Evolutionary conservation across 2,797 vertebrate genomes (phyloP).

Genomic region (Macropus fuliginosus): DNA sequence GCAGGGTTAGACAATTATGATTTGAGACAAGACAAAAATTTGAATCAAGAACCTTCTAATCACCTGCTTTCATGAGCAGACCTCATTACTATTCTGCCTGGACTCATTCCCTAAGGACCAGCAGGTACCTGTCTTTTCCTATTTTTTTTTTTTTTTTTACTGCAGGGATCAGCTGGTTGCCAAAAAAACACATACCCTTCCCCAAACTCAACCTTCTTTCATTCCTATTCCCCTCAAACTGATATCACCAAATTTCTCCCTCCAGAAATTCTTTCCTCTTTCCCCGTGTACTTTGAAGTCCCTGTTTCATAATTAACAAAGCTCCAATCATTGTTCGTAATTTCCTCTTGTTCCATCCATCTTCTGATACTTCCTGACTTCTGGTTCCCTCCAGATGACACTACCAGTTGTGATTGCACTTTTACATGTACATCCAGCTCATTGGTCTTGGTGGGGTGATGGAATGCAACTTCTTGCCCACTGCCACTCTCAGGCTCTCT

Average conservation of each 20-base stretch:
- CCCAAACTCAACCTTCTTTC: not conserved
- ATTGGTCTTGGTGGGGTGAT: not conserved
- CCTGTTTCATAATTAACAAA: no score
- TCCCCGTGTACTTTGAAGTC: no score
- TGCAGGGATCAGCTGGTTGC: not conserved
- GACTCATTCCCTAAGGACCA: not conserved
- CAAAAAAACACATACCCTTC: not conserved
- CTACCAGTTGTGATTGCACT: not conserved
- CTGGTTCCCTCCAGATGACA: not conserved
- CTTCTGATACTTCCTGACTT: no score
- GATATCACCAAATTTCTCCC: no score
- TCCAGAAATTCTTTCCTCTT: no score
- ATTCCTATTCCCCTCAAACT: no score
- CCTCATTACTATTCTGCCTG: not conserved
- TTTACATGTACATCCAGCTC: not conserved
- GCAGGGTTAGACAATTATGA: not conserved
- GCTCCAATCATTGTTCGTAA: no score
- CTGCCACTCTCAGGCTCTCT: no score
- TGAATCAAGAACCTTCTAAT: not conserved
- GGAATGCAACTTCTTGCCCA: not conserved
- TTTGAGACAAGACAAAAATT: not conserved
- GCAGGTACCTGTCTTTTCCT: not conserved
- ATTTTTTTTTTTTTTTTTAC: not conserved
- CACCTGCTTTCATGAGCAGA: not conserved
- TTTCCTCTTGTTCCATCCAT: no score